Evolutionary conservation across 2,113 vertebrate genomes (phyloP), one percentile per base, ranked within the genome.

Genomic region (Cavia porcellus): DNA sequence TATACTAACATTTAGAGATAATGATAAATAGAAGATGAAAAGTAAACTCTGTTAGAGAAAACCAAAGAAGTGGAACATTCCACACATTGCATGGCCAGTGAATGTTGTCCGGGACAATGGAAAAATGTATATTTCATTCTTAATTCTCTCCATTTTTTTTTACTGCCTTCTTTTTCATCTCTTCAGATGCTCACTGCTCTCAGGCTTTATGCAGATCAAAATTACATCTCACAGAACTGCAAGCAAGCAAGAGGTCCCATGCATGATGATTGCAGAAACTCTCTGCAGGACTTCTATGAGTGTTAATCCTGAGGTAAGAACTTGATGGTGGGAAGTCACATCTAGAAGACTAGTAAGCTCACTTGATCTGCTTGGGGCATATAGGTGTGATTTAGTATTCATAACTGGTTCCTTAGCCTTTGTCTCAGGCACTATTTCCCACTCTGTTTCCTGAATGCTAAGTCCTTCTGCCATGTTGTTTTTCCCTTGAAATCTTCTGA

Each of bases 401-500:
- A 47, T 35, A 10, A 22, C 50, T 35, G 7, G 3, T 12, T 80
- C n/a, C 8, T n/a, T 14, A 11, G 1, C 30, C 50, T 30, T 55
- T 35, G 30, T 10, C 30, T 52, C 30, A 35, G 3, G 7, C 30
- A 52, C 70, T n/a, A 20, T 42, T 10, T 42, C 70, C 30, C 7
- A 1, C 24, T 66, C 30, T 52, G 30, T 19, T 80, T 80, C 47
- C 77, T 55, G 30, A 52, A 15, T 35, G 7, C 7, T 30, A 4
- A 20, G 9, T 3, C 47, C 30, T 80, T 80, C 50, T 0, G 0
- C 8, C 0, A 19, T 55, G 50, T 12, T 55, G 32, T 22, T 20
- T 32, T 28, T 22, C 30, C 17, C 11, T 55, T 9, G 28, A 15
- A 32, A 1, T 7, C 77, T 20, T 3, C 50, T 55, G 50, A 20